Conservation (phyloP, 2,113 vertebrate genomes). For the Chloebia gouldiae region DNA sequence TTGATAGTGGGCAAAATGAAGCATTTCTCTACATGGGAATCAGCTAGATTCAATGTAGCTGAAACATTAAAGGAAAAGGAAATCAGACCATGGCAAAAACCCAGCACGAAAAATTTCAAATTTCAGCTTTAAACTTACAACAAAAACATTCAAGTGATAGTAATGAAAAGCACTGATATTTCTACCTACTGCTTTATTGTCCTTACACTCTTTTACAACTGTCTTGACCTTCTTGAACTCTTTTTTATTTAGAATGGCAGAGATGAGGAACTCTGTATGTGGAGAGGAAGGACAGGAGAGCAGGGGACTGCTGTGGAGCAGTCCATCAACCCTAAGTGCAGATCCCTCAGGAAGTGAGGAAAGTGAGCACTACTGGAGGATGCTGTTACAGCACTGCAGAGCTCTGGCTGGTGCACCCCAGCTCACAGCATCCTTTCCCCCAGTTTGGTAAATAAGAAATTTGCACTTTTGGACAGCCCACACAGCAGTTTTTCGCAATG, state of each 20-base stretch:
- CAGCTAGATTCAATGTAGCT: background rate
- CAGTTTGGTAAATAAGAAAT: background rate
- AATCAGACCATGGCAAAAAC: background rate
- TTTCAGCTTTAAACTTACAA: background rate
- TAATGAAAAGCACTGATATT: background rate
- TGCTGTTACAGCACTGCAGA: background rate
- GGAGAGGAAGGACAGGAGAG: background rate
- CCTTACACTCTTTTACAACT: background rate
- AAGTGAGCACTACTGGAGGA: background rate
- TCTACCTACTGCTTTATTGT: background rate
- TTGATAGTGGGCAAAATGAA: background rate
- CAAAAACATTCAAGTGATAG: background rate
- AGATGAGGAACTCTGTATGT: rapidly evolving
- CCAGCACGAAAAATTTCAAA: background rate
- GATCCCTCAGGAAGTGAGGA: background rate
- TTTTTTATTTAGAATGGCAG: background rate
- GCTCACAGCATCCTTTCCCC: background rate
- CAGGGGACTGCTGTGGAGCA: background rate
- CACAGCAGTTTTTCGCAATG: background rate
- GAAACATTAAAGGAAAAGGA: background rate
- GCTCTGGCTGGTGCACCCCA: background rate
- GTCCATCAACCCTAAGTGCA: background rate
- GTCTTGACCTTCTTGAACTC: background rate
- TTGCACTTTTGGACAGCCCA: background rate
- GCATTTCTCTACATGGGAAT: background rate